phyloP scores from a whole-genome alignment of 2,797 vertebrate species.

The Clarias fuscus region DNA sequence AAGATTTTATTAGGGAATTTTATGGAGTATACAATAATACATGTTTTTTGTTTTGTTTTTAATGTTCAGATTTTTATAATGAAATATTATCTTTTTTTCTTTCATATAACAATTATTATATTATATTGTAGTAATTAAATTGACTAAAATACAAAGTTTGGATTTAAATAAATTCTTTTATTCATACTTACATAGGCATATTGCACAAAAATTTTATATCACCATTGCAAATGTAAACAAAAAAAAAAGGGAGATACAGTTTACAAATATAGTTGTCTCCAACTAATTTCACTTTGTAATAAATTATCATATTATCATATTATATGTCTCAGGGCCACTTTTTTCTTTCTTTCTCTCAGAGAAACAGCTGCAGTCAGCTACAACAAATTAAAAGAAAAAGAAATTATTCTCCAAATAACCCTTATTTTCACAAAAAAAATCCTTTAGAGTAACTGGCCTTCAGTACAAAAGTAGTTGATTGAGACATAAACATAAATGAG shows the following conservation, averaged over 20 bases:
- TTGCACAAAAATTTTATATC: slow-evolving; percentile 1
- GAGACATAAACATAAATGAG: not conserved
- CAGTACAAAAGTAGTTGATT: not conserved
- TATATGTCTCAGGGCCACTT: not conserved
- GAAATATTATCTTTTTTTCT: not conserved
- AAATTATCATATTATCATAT: not conserved
- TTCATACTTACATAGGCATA: not conserved
- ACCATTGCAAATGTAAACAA: not conserved
- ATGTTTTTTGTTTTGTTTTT: not conserved
- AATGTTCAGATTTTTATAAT: not conserved
- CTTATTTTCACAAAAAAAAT: not conserved
- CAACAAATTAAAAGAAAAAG: not conserved
- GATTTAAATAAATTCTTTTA: slow-evolving; percentile 7
- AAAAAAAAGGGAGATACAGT: not conserved
- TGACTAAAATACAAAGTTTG: not conserved
- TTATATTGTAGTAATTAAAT: not conserved
- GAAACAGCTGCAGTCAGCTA: not conserved
- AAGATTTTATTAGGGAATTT: not conserved
- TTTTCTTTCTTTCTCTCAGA: not conserved
- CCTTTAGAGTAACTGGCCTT: not conserved
- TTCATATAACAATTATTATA: not conserved
- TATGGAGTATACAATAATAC: not conserved
- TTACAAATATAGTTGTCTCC: not conserved
- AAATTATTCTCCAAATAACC: not conserved
- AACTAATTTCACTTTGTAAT: not conserved